Evolutionary conservation across 2,888 invertebrate species (phyloP), one percentile per base, ranked within the genome.

Genomic region (Callimorpha dominula): DNA sequence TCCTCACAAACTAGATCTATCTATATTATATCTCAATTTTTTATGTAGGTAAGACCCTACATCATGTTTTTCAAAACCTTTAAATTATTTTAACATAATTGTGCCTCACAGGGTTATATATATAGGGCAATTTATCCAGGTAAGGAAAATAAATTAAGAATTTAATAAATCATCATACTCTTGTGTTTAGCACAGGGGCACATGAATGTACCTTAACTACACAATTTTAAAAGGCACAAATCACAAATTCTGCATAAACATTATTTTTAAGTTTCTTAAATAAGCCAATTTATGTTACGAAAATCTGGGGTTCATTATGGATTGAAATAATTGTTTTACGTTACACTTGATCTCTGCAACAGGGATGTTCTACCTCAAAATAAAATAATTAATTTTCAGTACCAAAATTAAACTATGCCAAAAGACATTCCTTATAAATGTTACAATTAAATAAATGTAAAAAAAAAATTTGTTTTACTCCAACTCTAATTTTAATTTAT

Each of bases 381-480:
- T n/a, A n/a, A n/a, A n/a, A n/a, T n/a, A n/a, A 49, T 65, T 68
- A 52, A 67, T 70, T 65, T 50, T 67, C 57, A 31, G 31, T 60
- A 54, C 15, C 46, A 70, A 65, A 66, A 43, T 15, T 42, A 42
- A 52, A n/a, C 54, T 65, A 65, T 65, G 52, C 71, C 71, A 63
- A 71, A 71, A 54, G 50, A 52, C 62, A 71, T 66, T 63, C 71
- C 31, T 42, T n/a, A 62, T n/a, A 63, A 46, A 20, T 62, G 52
- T 43, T 65, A 50, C 62, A 67, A 60, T 68, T 62, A 71, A 74
- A 68, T 62, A 62, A 65, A 66, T 43, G 40, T 52, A 42, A 65
- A n/a, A 20, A 60, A 65, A 60, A 60, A 1, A 14, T 31, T 12
- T 60, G 12, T 20, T 57, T 57, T 57, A 20, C 31, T 60, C 12